These are phyloP conservation scores for Alosa sapidissima DNA, from an alignment of 2,797 vertebrate genomes.

Conservation along the genomic window DNA sequence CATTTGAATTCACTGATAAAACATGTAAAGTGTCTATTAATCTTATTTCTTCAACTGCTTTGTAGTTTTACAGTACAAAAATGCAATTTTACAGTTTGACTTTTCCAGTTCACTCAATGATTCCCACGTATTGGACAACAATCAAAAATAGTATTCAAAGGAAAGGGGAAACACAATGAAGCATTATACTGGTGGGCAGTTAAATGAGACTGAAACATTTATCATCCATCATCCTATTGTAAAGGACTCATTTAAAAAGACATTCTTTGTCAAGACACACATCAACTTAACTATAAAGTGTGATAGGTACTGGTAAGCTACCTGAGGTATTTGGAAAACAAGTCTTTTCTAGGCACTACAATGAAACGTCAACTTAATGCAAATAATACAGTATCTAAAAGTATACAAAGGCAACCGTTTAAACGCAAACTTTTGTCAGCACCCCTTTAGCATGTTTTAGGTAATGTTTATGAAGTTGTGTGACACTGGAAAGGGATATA, in stretches of 20 bases:
- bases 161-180: not conserved
- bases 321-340: slow-evolving; percentile 12
- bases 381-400: not conserved
- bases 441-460: slow-evolving; percentile 52
- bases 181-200: not conserved
- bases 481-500: slow-evolving; percentile 44
- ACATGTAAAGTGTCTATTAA: not conserved
- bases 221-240: not conserved
- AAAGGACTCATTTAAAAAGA: not conserved
- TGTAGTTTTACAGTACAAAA: not conserved
- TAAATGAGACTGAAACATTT: not conserved
- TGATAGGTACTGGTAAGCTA: not conserved
- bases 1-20: not conserved
- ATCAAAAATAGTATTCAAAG: not conserved
- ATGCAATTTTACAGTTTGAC: not conserved
- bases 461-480: slow-evolving; percentile 55
- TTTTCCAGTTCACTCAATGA: not conserved
- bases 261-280: not conserved
- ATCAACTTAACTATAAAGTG: not conserved
- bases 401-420: not conserved
- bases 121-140: not conserved
- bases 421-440: not conserved
- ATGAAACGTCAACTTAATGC: not conserved
- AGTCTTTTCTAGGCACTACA: not conserved
- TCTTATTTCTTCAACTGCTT: not conserved